These are phyloP conservation scores for Drosophila paranaensis DNA, from an alignment of 2,888 invertebrate genomes.

Conservation along the genomic window DNA sequence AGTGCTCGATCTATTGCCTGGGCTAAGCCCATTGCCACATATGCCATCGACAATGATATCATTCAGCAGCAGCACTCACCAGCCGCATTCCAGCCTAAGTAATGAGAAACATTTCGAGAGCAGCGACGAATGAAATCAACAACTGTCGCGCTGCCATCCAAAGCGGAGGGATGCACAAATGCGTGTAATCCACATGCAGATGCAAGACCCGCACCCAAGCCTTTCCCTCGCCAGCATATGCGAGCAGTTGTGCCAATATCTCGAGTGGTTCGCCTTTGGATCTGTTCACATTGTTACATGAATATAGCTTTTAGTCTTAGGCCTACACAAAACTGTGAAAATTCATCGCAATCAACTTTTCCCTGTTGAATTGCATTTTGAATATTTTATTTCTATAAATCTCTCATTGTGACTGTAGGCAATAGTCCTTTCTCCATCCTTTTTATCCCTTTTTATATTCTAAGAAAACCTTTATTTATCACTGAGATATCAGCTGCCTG, in stretches of 20 bases:
- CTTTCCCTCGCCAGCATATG: no score
- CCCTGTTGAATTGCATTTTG: no score
- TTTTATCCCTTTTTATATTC: no score
- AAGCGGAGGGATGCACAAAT: neutral
- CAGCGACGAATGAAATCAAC: slow-evolving; percentile 2
- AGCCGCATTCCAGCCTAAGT: slow-evolving; percentile 24
- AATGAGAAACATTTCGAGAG: slow-evolving; percentile 27
- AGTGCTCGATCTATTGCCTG: slow-evolving; percentile 21
- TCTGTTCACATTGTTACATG: neutral
- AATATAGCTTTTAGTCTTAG: no score
- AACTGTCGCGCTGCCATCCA: slow-evolving; percentile 1
- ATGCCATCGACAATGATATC: slow-evolving; percentile 39
- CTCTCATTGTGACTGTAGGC: no score
- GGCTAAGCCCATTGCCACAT: slow-evolving; percentile 40
- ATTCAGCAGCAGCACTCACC: slow-evolving; percentile 23
- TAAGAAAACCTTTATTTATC: no score
- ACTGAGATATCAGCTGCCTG: no score
- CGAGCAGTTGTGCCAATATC: neutral
- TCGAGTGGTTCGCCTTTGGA: neutral
- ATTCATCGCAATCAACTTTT: no score
- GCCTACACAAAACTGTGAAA: no score
- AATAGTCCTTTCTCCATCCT: no score
- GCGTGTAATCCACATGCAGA: slow-evolving; percentile 8
- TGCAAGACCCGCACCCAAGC: neutral
- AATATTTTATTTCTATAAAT: no score